Percentiles rank a stretch among this genome's conserved stretches.
Evolutionary conservation across 1,140 invertebrate species (phyloP).

Genomic region (Psix sp.): DNA sequence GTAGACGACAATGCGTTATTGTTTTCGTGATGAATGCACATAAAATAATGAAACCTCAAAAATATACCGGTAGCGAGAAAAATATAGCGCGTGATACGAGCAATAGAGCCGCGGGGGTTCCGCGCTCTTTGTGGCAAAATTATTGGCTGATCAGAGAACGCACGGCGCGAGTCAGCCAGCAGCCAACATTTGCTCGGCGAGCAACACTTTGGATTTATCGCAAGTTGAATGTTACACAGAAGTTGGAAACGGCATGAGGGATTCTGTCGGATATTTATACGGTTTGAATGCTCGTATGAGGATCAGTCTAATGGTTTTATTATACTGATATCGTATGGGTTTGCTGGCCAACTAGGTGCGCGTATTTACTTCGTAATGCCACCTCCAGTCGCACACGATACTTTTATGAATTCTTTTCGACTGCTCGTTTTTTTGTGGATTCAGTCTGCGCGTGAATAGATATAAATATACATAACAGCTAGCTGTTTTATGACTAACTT

Average conservation of each 20-base stretch:
- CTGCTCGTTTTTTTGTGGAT: slow-evolving; percentile 38
- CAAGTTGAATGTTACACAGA: slow-evolving; percentile 73
- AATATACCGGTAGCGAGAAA: slow-evolving; percentile 65
- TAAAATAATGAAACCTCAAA: slow-evolving; percentile 73
- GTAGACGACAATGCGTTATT: slow-evolving; percentile 64
- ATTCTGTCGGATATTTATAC: slow-evolving; percentile 74
- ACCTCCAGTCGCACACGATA: slow-evolving; percentile 30
- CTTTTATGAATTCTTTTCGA: slow-evolving; percentile 56
- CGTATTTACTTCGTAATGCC: slow-evolving; percentile 59
- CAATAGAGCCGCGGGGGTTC: slow-evolving; percentile 70
- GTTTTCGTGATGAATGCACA: slow-evolving; percentile 72
- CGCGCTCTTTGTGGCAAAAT: slow-evolving; percentile 51
- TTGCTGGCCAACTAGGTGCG: slow-evolving; percentile 58
- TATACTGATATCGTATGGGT: slow-evolving; percentile 64
- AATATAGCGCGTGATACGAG: slow-evolving; percentile 72
- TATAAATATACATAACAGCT: slow-evolving; percentile 36
- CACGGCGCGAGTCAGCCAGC: neutral
- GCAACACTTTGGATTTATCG: slow-evolving; percentile 72
- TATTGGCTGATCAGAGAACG: slow-evolving; percentile 56
- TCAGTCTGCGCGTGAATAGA: slow-evolving; percentile 38
- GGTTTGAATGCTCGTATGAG: slow-evolving; percentile 69
- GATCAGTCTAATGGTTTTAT: slow-evolving; percentile 70
- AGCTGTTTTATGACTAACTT: slow-evolving; percentile 33
- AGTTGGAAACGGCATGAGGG: slow-evolving; percentile 75
- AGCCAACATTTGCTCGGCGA: slow-evolving; percentile 56